phyloP scores from a whole-genome alignment of 2,113 vertebrate species.

The Chaetodon trifascialis region DNA sequence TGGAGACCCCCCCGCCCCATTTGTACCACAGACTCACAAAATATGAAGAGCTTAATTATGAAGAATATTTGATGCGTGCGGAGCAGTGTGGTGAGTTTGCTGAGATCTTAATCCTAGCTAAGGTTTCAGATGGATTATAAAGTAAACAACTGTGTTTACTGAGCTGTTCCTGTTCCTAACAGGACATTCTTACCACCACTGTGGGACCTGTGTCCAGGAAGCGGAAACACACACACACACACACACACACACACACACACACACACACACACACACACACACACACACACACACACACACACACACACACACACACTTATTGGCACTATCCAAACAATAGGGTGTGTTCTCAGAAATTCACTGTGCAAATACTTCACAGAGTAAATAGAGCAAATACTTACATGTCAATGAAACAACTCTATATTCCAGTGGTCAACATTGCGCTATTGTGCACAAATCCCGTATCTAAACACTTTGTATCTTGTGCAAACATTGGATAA shows the following conservation, averaged over 20 bases:
- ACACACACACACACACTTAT: slow-evolving; percentile 14
- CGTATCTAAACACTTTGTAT: neutral
- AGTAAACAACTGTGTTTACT: slow-evolving; percentile 71
- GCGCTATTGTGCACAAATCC: slow-evolving; percentile 25
- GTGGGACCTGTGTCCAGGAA: slow-evolving; percentile 55
- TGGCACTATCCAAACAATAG: slow-evolving; percentile 58
- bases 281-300: slow-evolving; percentile 18
- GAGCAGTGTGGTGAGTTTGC: slow-evolving; percentile 30
- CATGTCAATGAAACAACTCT: neutral
- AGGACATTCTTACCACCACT: slow-evolving; percentile 67
- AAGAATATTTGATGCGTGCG: slow-evolving; percentile 9
- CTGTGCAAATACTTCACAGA: slow-evolving; percentile 55
- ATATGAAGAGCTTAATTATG: slow-evolving; percentile 6
- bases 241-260: slow-evolving; percentile 16
- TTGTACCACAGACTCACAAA: neutral
- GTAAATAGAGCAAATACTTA: slow-evolving; percentile 52
- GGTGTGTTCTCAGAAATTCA: slow-evolving; percentile 36
- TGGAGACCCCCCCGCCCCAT: neutral
- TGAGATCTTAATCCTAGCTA: slow-evolving; percentile 29
- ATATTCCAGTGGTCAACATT: neutral
- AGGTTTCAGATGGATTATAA: slow-evolving; percentile 52
- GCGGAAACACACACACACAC: slow-evolving; percentile 33
- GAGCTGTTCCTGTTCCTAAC: slow-evolving; percentile 68
- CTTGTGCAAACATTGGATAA: slow-evolving; percentile 5
- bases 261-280: slow-evolving; percentile 16